Percentiles rank a stretch among this genome's conserved stretches.
These are phyloP conservation scores for Lophotriccus pileatus DNA, from an alignment of 2,797 vertebrate genomes.

Conservation along the genomic window DNA sequence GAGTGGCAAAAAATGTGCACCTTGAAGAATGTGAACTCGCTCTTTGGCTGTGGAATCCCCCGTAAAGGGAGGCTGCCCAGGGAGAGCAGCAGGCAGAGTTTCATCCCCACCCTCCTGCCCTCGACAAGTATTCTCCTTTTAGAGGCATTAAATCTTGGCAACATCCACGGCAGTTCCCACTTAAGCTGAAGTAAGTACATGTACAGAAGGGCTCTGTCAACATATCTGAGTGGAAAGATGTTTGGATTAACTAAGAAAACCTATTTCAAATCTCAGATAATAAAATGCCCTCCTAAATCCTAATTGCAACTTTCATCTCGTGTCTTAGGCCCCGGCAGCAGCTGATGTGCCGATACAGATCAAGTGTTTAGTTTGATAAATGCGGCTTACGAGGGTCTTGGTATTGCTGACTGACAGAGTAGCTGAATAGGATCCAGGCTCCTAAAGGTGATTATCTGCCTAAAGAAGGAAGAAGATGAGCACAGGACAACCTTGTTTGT, in stretches of 20 bases:
- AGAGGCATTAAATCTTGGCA: conserved; percentile 64
- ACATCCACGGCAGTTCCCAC: conserved; percentile 52
- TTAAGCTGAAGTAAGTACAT: conserved; percentile 61
- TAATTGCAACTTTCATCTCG: conserved; percentile 79
- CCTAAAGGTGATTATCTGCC: conserved; percentile 85
- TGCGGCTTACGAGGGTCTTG: conserved; percentile 77
- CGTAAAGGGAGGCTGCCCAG: not conserved
- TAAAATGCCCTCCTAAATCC: conserved; percentile 82
- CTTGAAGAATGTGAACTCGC: not conserved
- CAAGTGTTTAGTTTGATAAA: conserved; percentile 87
- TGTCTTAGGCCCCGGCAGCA: conserved; percentile 75
- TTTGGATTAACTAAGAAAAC: conserved; percentile 74
- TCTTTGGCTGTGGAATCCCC: not conserved
- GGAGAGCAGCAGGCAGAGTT: not conserved
- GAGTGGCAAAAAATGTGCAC: no score
- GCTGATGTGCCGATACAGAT: conserved; percentile 78
- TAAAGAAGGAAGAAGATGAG: conserved; percentile 84
- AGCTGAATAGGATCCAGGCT: conserved; percentile 72
- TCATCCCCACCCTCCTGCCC: not conserved
- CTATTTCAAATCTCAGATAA: conserved; percentile 76
- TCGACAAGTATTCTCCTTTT: conserved; percentile 44
- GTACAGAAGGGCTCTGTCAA: conserved; percentile 61
- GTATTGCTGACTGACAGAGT: conserved; percentile 65
- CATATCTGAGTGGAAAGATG: conserved; percentile 71
- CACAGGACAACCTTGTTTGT: conserved; percentile 79